Conservation (phyloP, 2,888 invertebrate genomes). For the Drosophila falleni region DNA sequence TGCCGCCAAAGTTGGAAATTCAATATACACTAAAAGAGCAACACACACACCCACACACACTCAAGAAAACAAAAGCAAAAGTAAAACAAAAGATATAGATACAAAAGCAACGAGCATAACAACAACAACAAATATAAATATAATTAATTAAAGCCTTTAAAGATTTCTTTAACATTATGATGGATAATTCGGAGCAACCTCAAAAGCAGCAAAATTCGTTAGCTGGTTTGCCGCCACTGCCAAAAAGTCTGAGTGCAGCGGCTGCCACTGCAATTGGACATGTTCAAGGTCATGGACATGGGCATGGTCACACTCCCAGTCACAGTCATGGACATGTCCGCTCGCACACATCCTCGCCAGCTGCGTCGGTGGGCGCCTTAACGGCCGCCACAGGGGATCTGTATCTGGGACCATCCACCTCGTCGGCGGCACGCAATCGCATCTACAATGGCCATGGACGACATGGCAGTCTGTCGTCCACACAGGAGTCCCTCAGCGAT, state of each 20-base stretch:
- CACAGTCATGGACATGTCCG: slow-evolving; percentile 28
- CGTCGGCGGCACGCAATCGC: slow-evolving; percentile 75
- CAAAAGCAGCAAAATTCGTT: slow-evolving; percentile 48
- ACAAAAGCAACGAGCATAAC: slow-evolving; percentile 18
- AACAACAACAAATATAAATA: slow-evolving; percentile 25
- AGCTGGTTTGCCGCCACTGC: slow-evolving; percentile 92
- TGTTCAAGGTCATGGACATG: background rate
- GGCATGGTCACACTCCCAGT: no score
- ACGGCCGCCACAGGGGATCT: slow-evolving; percentile 70
- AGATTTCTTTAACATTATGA: slow-evolving; percentile 41
- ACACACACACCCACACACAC: slow-evolving; percentile 19
- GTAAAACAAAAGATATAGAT: slow-evolving; percentile 10
- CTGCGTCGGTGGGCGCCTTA: slow-evolving; percentile 56
- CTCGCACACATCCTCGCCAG: slow-evolving; percentile 69
- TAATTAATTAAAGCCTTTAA: background rate
- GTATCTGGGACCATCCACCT: slow-evolving; percentile 80
- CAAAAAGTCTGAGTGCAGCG: slow-evolving; percentile 94
- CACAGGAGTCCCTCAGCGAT: slow-evolving; percentile 84
- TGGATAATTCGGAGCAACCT: slow-evolving; percentile 68
- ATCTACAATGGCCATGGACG: slow-evolving; percentile 73
- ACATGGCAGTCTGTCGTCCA: slow-evolving; percentile 84
- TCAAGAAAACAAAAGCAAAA: slow-evolving; percentile 18
- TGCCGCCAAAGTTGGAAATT: slow-evolving; percentile 99
- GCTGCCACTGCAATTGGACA: slow-evolving; percentile 85
- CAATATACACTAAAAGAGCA: slow-evolving; percentile 89